Evolutionary conservation across 2,113 vertebrate species (phyloP).

Genomic region (Columba livia): DNA sequence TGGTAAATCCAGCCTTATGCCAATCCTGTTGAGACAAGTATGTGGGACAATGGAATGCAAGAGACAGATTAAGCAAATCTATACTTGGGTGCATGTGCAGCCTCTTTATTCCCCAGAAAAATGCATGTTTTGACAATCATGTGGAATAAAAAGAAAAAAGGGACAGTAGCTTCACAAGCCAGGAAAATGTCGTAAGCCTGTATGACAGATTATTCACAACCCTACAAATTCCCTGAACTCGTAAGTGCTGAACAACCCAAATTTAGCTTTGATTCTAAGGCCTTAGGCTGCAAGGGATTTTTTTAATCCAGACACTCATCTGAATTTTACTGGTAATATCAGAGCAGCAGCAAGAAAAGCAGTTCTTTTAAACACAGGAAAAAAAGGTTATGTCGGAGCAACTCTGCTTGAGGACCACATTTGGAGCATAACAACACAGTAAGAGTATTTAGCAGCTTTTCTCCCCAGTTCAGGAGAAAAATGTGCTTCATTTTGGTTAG

Average conservation of each 20-base stretch:
- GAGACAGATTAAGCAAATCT: background rate
- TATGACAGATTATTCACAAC: background rate
- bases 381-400: background rate
- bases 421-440: background rate
- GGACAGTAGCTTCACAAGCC: background rate
- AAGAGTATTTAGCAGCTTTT: background rate
- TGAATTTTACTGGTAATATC: background rate
- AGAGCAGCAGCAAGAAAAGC: background rate
- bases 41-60: rapidly evolving
- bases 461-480: background rate
- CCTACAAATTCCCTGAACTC: background rate
- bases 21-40: rapidly evolving
- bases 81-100: rapidly evolving
- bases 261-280: background rate
- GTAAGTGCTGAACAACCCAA: background rate
- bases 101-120: background rate
- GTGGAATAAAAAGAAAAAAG: background rate
- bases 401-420: background rate
- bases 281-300: background rate
- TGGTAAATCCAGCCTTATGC: rapidly evolving
- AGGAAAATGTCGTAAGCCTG: background rate
- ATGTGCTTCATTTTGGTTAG: background rate
- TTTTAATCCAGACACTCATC: background rate
- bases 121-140: background rate
- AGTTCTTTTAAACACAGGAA: background rate